Percentiles rank a stretch among this genome's conserved stretches.
phyloP scores from a whole-genome alignment of 2,888 invertebrate genomes.

The Dioctria rufipes region DNA sequence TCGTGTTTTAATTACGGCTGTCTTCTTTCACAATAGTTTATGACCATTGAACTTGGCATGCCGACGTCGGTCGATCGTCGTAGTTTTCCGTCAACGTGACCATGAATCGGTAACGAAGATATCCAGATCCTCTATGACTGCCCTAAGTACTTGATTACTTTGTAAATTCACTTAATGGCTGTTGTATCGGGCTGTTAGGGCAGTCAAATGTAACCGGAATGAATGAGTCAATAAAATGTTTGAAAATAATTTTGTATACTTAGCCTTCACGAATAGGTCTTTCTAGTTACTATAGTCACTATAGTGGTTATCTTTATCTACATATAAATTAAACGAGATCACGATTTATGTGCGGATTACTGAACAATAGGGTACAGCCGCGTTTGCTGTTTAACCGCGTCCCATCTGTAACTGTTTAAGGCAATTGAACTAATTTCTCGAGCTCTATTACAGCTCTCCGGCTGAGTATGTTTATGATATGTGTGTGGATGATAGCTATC shows the following conservation, averaged over 20 bases:
- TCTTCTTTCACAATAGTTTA: conserved; percentile 26
- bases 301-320: conserved; percentile 11
- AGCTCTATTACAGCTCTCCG: not conserved
- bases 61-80: no score
- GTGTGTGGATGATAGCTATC: conserved; percentile 1
- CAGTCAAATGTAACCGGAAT: conserved; percentile 28
- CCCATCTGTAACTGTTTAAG: conserved; percentile 37
- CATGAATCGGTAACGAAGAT: conserved; percentile 2
- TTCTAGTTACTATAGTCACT: not conserved
- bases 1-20: conserved; percentile 16
- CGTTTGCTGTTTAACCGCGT: conserved; percentile 11
- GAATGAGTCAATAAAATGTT: conserved; percentile 41
- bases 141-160: conserved; percentile 50
- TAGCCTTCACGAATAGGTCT: conserved; percentile 13
- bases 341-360: conserved; percentile 43
- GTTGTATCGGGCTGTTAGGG: conserved; percentile 30
- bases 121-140: conserved; percentile 13
- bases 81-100: conserved; percentile 37
- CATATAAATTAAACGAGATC: conserved; percentile 41
- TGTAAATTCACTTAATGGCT: conserved; percentile 45
- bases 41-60: conserved; percentile 19
- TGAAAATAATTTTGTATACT: conserved; percentile 42
- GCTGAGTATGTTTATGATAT: conserved; percentile 40
- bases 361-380: conserved; percentile 33
- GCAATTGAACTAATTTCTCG: conserved; percentile 45